Percentiles rank a stretch among this genome's conserved stretches.
phyloP scores from a whole-genome alignment of 2,888 invertebrate species.

The Lordiphosa fenestrarum region DNA sequence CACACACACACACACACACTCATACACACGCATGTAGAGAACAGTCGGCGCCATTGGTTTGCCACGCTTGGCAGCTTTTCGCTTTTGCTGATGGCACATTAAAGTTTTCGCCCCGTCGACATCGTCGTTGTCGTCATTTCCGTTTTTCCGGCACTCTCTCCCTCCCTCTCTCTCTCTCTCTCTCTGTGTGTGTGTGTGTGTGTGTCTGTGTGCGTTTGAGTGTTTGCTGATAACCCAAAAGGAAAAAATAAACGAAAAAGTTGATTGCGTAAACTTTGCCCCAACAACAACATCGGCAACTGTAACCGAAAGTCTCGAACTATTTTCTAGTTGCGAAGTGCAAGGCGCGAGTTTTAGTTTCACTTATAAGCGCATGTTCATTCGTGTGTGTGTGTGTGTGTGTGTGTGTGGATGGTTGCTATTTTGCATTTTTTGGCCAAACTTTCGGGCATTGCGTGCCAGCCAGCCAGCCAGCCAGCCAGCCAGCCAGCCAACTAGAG shows the following conservation, averaged over 20 bases:
- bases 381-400: conserved; percentile 6
- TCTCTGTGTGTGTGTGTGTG: conserved; percentile 10
- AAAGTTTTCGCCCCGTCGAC: conserved; percentile 58
- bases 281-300: conserved; percentile 40
- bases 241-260: conserved; percentile 29
- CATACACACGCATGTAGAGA: conserved; percentile 13
- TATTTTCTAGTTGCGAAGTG: conserved; percentile 34
- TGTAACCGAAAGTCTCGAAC: conserved; percentile 28
- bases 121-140: conserved; percentile 23
- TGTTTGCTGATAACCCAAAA: conserved; percentile 30
- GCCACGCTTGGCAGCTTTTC: conserved; percentile 46
- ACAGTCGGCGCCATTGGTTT: conserved; percentile 54
- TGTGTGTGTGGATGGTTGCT: conserved; percentile 22
- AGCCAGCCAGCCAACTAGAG: conserved; percentile 18
- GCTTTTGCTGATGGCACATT: conserved; percentile 46
- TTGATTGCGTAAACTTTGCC: conserved; percentile 59
- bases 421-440: conserved; percentile 53
- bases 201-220: conserved; percentile 7
- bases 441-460: conserved; percentile 57
- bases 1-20: conserved; percentile 4
- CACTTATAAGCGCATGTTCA: conserved; percentile 8
- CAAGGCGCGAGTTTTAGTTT: conserved; percentile 42
- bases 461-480: conserved; percentile 27
- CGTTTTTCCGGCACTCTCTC: conserved; percentile 9
- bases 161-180: no score